Conservation (phyloP, 1,140 invertebrate species). For the Delia radicum region DNA sequence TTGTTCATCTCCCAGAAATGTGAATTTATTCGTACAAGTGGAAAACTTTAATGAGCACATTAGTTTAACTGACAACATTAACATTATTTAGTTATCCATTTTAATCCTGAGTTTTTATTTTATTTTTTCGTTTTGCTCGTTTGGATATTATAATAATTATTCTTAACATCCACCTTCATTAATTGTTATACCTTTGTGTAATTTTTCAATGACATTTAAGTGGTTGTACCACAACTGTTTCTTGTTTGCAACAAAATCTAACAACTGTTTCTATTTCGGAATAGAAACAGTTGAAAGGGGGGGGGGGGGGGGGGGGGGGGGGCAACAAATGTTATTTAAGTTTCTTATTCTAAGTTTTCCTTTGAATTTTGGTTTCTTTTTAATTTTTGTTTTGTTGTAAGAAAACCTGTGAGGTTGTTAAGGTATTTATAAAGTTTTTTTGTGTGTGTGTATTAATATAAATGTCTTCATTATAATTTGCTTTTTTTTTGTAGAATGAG, state of each 20-base stretch:
- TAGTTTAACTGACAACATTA: conserved; percentile 21
- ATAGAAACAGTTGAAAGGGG: background rate
- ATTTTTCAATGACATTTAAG: conserved; percentile 23
- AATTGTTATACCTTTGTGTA: conserved; percentile 14
- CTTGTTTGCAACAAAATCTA: background rate
- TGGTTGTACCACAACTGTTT: background rate
- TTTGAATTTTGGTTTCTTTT: background rate
- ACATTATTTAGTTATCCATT: conserved; percentile 1
- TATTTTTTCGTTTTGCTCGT: background rate
- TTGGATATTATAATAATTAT: conserved; percentile 9
- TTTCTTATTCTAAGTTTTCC: background rate
- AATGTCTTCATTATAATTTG: background rate
- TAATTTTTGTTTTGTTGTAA: too few species aligned
- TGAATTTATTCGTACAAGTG: conserved; percentile 46
- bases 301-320: background rate
- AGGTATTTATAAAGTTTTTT: background rate
- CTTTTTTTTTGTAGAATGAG: background rate
- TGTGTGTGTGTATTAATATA: background rate
- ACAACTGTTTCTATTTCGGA: background rate
- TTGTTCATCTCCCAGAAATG: background rate
- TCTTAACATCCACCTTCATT: conserved; percentile 20
- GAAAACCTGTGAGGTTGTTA: background rate
- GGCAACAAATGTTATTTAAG: background rate
- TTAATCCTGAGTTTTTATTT: background rate
- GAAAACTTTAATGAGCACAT: conserved; percentile 52